Evolutionary conservation across 2,113 vertebrate genomes (phyloP).

Genomic region (Bubo scandiacus): DNA sequence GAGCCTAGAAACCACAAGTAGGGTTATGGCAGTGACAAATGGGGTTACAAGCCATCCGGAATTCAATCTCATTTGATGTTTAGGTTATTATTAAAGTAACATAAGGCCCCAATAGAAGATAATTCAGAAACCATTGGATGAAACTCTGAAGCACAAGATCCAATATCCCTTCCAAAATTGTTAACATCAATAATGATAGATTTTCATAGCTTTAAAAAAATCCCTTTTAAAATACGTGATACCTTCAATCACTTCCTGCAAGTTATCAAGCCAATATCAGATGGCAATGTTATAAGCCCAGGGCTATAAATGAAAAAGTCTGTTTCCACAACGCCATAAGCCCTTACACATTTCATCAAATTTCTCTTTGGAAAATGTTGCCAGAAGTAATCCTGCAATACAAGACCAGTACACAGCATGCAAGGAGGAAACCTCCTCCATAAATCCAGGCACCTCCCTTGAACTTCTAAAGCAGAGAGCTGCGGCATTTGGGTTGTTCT

Average conservation of each 20-base stretch:
- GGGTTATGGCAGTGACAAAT: neutral
- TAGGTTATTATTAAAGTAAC: neutral
- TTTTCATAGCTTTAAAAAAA: neutral
- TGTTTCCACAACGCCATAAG: neutral
- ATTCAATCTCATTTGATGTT: neutral
- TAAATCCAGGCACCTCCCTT: neutral
- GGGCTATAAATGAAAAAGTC: neutral
- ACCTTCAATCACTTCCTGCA: neutral
- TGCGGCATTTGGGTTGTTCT: neutral
- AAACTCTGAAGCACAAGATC: neutral
- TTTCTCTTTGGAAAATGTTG: neutral
- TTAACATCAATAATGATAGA: conserved; percentile 2
- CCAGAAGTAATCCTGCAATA: neutral
- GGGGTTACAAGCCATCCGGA: neutral
- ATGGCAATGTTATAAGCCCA: neutral
- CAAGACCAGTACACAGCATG: fast-evolving
- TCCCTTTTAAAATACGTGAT: neutral
- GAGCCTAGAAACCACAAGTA: neutral
- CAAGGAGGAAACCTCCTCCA: neutral
- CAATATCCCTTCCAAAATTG: conserved; percentile 1
- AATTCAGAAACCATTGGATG: neutral
- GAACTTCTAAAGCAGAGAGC: neutral
- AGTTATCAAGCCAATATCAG: conserved; percentile 3
- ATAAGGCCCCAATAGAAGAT: neutral
- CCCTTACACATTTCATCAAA: neutral